Evolutionary conservation across 64 coral and sea anemone genomes (phyloP).

Genomic region (Dendronephthya gigantea): DNA sequence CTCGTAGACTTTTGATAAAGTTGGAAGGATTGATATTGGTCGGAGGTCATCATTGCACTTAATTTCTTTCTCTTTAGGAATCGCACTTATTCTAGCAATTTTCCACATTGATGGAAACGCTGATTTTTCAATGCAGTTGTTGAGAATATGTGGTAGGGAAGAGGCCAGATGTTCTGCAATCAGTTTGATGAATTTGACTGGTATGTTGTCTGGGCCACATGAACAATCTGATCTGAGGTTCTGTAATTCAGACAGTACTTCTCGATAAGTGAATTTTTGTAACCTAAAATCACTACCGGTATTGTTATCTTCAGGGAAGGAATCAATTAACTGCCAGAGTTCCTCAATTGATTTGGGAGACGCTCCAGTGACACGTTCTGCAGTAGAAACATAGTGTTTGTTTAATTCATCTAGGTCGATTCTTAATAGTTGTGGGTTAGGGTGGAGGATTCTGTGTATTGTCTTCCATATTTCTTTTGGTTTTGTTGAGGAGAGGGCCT

Average conservation of each 20-base stretch:
- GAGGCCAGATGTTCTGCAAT: background rate
- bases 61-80: background rate
- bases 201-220: background rate
- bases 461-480: background rate
- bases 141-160: background rate
- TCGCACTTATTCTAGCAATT: background rate
- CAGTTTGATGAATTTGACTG: background rate
- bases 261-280: background rate
- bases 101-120: background rate
- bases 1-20: background rate
- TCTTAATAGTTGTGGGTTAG: background rate
- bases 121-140: background rate
- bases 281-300: background rate
- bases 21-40: background rate
- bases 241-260: background rate
- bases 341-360: background rate
- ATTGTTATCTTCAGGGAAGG: background rate
- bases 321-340: background rate
- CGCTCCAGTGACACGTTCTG: background rate
- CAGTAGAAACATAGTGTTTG: background rate
- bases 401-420: background rate
- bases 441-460: background rate
- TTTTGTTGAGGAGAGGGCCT: background rate
- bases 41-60: background rate
- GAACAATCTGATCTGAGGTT: background rate